Percentiles rank a stretch among this genome's conserved stretches.
phyloP scores from a whole-genome alignment of 2,888 invertebrate genomes.

The Cantharis rufa region DNA sequence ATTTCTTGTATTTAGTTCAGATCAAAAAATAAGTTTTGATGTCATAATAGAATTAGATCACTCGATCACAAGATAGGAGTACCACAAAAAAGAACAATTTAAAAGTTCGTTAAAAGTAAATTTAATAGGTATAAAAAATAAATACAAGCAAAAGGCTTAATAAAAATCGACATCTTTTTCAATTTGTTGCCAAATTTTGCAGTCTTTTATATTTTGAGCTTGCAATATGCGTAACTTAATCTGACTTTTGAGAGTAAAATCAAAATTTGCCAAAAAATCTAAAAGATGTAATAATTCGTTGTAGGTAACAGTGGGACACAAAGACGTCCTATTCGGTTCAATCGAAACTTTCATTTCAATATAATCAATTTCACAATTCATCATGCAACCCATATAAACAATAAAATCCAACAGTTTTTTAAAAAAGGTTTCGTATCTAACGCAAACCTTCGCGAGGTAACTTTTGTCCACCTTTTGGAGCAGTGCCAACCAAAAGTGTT shows the following conservation, averaged over 20 bases:
- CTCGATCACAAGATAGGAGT: background rate
- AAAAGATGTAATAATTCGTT: constrained; percentile 57
- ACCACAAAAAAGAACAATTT: background rate
- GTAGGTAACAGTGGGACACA: constrained; percentile 58
- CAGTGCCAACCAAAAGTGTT: constrained; percentile 50
- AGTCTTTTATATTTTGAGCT: constrained; percentile 51
- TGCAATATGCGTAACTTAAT: constrained; percentile 57
- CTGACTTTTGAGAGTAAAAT: constrained; percentile 50
- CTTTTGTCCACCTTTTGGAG: constrained; percentile 47
- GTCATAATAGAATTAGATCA: background rate
- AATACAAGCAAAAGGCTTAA: background rate
- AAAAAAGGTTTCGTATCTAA: constrained; percentile 49
- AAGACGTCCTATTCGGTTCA: constrained; percentile 40
- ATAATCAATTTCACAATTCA: constrained; percentile 46
- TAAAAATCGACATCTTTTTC: constrained; percentile 34
- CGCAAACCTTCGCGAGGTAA: constrained; percentile 47
- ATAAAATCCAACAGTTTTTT: constrained; percentile 55
- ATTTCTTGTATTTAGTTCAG: too few relatives aligned
- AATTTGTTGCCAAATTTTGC: constrained; percentile 54
- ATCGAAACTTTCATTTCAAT: constrained; percentile 48
- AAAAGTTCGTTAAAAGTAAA: background rate
- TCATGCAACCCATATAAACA: constrained; percentile 56
- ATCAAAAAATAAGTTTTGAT: background rate
- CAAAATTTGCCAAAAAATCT: constrained; percentile 54
- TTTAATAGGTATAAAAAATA: background rate